A percentile compares a stretch with the other conserved stretches of the same genome.
Evolutionary conservation across 2,113 vertebrate species (phyloP).

Genomic region (Oostethus manadensis): DNA sequence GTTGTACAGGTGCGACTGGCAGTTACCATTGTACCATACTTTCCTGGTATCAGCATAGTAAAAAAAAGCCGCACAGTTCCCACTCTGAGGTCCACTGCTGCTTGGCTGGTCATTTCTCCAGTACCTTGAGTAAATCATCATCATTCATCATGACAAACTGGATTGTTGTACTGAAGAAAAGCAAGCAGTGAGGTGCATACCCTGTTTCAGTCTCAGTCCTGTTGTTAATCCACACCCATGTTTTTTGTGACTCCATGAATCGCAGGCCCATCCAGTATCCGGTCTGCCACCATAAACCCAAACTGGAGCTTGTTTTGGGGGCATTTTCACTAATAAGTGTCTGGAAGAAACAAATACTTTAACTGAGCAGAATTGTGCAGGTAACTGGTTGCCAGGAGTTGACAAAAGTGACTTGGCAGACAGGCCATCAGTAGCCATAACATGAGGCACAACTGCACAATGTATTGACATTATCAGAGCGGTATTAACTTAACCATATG

Average conservation of each 20-base stretch:
- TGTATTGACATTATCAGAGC: no score
- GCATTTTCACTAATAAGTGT: slow-evolving; percentile 12
- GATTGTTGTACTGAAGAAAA: not conserved
- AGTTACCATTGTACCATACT: slow-evolving; percentile 42
- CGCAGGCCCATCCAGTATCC: slow-evolving; percentile 59
- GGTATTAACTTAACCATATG: no score
- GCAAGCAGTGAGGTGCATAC: slow-evolving; percentile 26
- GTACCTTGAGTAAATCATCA: slow-evolving; percentile 30
- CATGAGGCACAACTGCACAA: no score
- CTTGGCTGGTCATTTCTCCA: slow-evolving; percentile 36
- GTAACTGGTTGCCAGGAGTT: not conserved
- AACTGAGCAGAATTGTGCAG: not conserved
- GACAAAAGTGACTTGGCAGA: not conserved
- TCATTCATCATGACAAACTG: not conserved
- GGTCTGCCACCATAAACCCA: slow-evolving; percentile 15
- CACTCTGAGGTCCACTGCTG: not conserved
- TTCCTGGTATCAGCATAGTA: not conserved
- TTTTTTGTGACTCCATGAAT: slow-evolving; percentile 5
- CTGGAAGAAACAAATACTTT: slow-evolving; percentile 25
- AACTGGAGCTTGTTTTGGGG: not conserved
- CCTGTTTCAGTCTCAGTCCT: slow-evolving; percentile 17
- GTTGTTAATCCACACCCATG: slow-evolving; percentile 55
- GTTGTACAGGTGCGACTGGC: slow-evolving; percentile 4
- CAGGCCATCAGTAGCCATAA: no score
- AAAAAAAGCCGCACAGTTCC: slow-evolving; percentile 41